Evolutionary conservation across 2,888 invertebrate genomes (phyloP).

Genomic region (Cactoblastis cactorum): DNA sequence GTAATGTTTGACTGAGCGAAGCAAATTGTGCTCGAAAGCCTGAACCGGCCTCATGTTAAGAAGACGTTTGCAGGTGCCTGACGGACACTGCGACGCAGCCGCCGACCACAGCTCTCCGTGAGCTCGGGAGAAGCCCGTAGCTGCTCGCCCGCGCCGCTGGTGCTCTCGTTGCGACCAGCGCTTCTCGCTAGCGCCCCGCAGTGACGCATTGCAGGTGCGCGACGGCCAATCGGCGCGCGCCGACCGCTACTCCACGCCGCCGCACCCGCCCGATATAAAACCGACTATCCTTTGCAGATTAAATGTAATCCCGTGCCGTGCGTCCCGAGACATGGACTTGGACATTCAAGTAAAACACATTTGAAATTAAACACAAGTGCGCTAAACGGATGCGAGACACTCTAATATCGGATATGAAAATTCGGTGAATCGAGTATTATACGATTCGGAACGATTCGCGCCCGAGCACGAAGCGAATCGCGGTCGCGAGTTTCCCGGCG

Average conservation of each 20-base stretch:
- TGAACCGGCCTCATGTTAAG: conserved; percentile 38
- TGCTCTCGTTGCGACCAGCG: conserved; percentile 37
- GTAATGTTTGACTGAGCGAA: not conserved
- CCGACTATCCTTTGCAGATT: conserved; percentile 81
- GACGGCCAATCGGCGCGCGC: conserved; percentile 87
- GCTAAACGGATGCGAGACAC: conserved; percentile 40
- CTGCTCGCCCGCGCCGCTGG: conserved; percentile 31
- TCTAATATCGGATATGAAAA: conserved; percentile 67
- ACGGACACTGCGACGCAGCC: conserved; percentile 45
- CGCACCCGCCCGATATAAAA: conserved; percentile 85
- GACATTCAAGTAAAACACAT: conserved; percentile 54
- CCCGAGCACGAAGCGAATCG: conserved; percentile 66
- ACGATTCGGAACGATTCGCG: conserved; percentile 70
- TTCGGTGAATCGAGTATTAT: conserved; percentile 66
- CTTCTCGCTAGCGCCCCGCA: conserved; percentile 63
- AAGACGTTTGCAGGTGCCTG: conserved; percentile 44
- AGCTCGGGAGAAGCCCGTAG: conserved; percentile 30
- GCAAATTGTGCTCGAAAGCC: conserved; percentile 35
- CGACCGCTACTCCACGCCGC: conserved; percentile 86
- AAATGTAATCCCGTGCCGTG: conserved; percentile 80
- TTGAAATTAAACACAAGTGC: conserved; percentile 49
- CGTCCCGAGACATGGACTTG: conserved; percentile 77
- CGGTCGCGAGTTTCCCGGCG: conserved; percentile 69
- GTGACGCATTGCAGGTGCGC: conserved; percentile 94
- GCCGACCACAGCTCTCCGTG: conserved; percentile 36